A percentile compares a stretch with the other conserved stretches of the same genome.
These are phyloP conservation scores for Syritta pipiens DNA, from an alignment of 2,888 invertebrate genomes.

Conservation along the genomic window DNA sequence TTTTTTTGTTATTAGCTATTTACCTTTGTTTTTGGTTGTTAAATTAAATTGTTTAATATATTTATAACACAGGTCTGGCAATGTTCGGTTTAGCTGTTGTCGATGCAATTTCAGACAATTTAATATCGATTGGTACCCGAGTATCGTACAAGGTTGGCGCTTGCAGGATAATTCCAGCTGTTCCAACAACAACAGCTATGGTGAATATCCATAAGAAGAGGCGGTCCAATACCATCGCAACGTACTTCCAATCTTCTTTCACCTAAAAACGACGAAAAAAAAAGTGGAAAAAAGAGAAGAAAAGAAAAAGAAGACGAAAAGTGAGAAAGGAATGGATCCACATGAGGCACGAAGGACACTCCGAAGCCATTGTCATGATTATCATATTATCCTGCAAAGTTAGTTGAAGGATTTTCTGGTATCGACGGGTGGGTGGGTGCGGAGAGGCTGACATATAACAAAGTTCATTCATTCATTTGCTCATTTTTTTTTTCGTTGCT, in stretches of 20 bases:
- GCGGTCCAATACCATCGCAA: constrained; percentile 98
- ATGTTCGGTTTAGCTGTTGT: constrained; percentile 90
- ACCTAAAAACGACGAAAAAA: constrained; percentile 82
- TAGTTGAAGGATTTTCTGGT: background rate
- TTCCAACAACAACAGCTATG: constrained; percentile 95
- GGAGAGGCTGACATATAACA: no score
- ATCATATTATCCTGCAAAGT: constrained; percentile 1
- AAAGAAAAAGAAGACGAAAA: background rate
- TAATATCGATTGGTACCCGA: constrained; percentile 91
- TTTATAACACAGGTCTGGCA: constrained; percentile 79
- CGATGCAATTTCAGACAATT: constrained; percentile 93
- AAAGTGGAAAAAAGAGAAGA: constrained; percentile 1
- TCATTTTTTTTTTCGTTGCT: no score
- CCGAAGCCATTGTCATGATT: constrained; percentile 4
- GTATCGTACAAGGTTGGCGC: constrained; percentile 97
- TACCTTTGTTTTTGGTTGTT: constrained; percentile 32
- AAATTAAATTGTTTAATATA: constrained; percentile 44
- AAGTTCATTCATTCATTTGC: constrained; percentile 4
- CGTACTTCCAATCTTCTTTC: constrained; percentile 99
- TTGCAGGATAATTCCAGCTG: constrained; percentile 95
- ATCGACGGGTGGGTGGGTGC: background rate
- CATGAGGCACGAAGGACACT: constrained; percentile 16
- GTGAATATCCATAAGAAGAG: constrained; percentile 99
- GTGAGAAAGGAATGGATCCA: background rate
- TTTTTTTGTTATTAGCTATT: constrained; percentile 40